Percentiles rank a stretch among this genome's conserved stretches.
These are phyloP conservation scores for Drosophila flavopinicola DNA, from an alignment of 2,888 invertebrate species.

Conservation along the genomic window DNA sequence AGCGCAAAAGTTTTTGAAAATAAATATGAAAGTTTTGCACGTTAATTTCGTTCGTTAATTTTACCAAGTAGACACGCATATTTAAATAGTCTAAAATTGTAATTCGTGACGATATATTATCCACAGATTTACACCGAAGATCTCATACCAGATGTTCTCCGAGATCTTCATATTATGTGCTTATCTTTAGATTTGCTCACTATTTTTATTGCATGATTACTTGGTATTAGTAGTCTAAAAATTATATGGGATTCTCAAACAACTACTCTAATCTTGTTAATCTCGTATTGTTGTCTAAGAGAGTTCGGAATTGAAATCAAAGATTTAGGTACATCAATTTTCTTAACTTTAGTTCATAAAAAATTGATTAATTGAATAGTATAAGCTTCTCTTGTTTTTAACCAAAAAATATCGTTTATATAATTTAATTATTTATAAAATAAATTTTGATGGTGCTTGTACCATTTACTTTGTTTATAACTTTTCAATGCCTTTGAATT, in stretches of 20 bases:
- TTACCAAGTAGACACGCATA: conserved; percentile 15
- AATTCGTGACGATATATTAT: background rate
- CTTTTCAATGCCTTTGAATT: conserved; percentile 41
- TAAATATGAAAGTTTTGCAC: conserved; percentile 27
- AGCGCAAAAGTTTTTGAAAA: conserved; percentile 35
- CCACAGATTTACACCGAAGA: background rate
- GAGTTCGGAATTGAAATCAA: conserved; percentile 24
- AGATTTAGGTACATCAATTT: conserved; percentile 32
- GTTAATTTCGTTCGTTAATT: conserved; percentile 5
- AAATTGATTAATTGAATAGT: conserved; percentile 29
- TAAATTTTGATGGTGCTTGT: conserved; percentile 41
- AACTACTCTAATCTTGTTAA: conserved; percentile 1
- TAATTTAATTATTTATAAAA: conserved; percentile 41
- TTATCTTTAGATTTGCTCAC: conserved; percentile 1
- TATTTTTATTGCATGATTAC: background rate
- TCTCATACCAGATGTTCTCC: conserved; percentile 11
- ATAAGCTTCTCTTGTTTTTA: conserved; percentile 28
- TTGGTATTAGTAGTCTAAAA: background rate
- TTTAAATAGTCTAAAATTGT: background rate
- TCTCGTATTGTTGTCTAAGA: background rate
- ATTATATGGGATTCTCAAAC: conserved; percentile 10
- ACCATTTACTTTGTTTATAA: conserved; percentile 45
- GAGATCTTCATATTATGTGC: background rate
- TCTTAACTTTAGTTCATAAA: conserved; percentile 44
- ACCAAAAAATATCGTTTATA: conserved; percentile 31